Conservation (phyloP, 2,888 invertebrate species). For the Macaria liturata region DNA sequence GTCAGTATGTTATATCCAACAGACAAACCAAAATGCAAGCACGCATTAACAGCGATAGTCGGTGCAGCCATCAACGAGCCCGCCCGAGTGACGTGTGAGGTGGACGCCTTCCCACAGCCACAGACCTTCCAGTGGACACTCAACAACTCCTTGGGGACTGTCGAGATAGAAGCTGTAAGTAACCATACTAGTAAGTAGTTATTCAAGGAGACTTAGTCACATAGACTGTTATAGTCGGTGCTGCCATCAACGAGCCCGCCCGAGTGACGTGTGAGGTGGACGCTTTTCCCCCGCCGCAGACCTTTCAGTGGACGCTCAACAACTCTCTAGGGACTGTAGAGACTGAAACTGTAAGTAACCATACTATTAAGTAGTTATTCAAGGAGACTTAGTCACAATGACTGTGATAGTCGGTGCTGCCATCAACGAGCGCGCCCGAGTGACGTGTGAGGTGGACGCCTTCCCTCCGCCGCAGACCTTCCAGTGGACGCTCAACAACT, state of each 20-base stretch:
- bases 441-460: slow-evolving; percentile 92
- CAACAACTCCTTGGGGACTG: slow-evolving; percentile 93
- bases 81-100: slow-evolving; percentile 91
- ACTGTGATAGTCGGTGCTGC: slow-evolving; percentile 93
- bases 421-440: slow-evolving; percentile 90
- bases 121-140: slow-evolving; percentile 94
- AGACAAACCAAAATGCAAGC: slow-evolving; percentile 93
- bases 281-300: slow-evolving; percentile 91
- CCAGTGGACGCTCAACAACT: slow-evolving; percentile 91
- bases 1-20: slow-evolving; percentile 29
- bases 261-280: slow-evolving; percentile 93
- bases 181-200: no score
- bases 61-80: slow-evolving; percentile 93
- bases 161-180: slow-evolving; percentile 85
- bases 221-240: slow-evolving; percentile 91
- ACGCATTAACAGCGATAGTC: slow-evolving; percentile 89
- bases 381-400: slow-evolving; percentile 64
- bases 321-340: slow-evolving; percentile 92
- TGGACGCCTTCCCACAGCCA: slow-evolving; percentile 92
- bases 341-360: slow-evolving; percentile 74
- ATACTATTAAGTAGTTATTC: no score
- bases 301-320: slow-evolving; percentile 95
- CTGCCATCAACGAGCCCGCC: slow-evolving; percentile 91
- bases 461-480: slow-evolving; percentile 92
- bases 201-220: slow-evolving; percentile 43